phyloP scores from a whole-genome alignment of 2,797 vertebrate genomes.

The Poliocrania exsul region DNA sequence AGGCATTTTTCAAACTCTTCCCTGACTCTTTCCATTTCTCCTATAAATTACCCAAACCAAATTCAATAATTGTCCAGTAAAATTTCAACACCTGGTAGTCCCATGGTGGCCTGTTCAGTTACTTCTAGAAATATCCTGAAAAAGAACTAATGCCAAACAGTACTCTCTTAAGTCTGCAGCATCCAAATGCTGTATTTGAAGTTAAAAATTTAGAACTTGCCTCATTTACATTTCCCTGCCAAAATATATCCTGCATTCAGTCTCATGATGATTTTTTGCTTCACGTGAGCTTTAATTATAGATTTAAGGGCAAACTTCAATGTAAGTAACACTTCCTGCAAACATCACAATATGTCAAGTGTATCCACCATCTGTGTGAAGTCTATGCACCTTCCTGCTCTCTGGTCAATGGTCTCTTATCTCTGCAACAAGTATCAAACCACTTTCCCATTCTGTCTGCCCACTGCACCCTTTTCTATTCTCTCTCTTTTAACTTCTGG shows the following conservation, averaged over 20 bases:
- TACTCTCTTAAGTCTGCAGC: not conserved
- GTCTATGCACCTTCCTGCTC: not conserved
- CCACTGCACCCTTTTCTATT: not conserved
- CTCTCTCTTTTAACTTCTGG: not conserved
- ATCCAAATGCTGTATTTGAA: slow-evolving; percentile 8
- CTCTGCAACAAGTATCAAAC: not conserved
- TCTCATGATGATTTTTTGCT: not conserved
- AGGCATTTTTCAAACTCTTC: not conserved
- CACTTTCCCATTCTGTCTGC: not conserved
- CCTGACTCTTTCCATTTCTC: not conserved
- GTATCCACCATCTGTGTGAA: not conserved
- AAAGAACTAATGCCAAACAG: not conserved
- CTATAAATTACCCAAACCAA: not conserved
- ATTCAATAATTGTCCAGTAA: not conserved
- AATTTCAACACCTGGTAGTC: slow-evolving; percentile 13
- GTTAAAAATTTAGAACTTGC: not conserved
- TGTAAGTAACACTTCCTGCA: not conserved
- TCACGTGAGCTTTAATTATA: not conserved
- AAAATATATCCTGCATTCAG: slow-evolving; percentile 4
- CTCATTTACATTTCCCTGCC: slow-evolving; percentile 1
- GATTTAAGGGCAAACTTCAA: not conserved
- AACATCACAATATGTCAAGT: not conserved
- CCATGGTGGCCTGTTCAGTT: not conserved
- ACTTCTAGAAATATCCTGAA: not conserved
- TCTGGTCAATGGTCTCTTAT: not conserved